phyloP scores from a whole-genome alignment of 2,113 vertebrate species.

The Cephalophus harveyi region DNA sequence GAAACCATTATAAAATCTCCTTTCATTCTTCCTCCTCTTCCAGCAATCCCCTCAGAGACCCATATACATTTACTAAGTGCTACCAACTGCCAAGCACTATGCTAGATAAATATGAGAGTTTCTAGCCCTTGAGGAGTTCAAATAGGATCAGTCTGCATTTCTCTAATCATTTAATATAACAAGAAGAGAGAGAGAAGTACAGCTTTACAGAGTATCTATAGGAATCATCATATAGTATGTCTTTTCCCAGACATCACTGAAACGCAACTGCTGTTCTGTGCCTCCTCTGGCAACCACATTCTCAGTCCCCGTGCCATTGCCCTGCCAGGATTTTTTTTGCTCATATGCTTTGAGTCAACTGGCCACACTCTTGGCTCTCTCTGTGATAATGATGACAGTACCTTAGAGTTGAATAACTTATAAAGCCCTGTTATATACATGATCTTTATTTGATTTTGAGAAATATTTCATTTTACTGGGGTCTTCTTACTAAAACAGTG shows the following conservation, averaged over 20 bases:
- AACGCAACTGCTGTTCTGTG: background rate
- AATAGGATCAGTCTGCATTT: constrained; percentile 7
- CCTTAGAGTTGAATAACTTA: background rate
- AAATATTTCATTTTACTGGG: background rate
- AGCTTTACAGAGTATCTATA: background rate
- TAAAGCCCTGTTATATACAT: background rate
- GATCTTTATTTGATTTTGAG: constrained; percentile 10
- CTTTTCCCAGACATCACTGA: background rate
- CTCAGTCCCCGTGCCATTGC: background rate
- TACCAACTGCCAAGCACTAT: constrained; percentile 12
- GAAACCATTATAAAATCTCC: constrained; percentile 37
- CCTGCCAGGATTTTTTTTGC: background rate
- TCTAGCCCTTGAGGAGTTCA: constrained; percentile 28
- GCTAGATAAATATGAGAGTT: constrained; percentile 7
- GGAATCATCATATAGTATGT: background rate
- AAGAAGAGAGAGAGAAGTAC: background rate
- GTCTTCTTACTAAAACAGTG: background rate
- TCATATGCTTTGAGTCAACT: background rate
- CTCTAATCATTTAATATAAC: constrained; percentile 4
- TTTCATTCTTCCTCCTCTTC: background rate
- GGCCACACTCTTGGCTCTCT: constrained; percentile 12
- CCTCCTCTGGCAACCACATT: background rate
- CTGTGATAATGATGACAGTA: background rate
- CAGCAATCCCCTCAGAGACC: constrained; percentile 34
- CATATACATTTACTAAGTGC: constrained; percentile 42